Evolutionary conservation across 2,113 vertebrate species (phyloP), one percentile per base, ranked within the genome.

Genomic region (Paramisgurnus dabryanus): DNA sequence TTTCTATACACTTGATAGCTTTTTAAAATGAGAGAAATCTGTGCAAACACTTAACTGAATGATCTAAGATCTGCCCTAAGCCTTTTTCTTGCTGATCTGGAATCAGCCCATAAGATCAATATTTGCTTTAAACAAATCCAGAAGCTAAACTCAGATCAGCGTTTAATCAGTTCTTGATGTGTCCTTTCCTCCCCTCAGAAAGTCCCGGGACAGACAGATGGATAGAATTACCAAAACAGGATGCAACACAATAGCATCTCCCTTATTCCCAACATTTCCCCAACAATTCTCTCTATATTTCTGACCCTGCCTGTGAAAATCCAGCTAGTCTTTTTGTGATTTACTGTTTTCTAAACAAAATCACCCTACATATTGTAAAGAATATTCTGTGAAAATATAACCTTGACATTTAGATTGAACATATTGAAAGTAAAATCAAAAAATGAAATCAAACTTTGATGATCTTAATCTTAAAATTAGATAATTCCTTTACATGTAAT

Each of bases 211-310:
- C 17, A 64, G 73, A 41, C 72, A 79, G 81, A 75, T 77, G 80
- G 78, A 86, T 85, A 71, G 72, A 71, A 65, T 84, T 87, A 86
- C 85, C 8, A 84, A 78, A 82, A 90, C 85, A 87, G 85, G 83
- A 87, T 83, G 83, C 73, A 73, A 84, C 86, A 78, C 76, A 79
- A 69, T 88, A 82, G 82, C 84, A 71, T 81, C 80, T 76, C 63
- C 66, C 7, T 80, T 67, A 39, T 65, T 79, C 40, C 83, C 67
- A 83, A 85, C 86, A 84, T 83, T 86, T 83, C 61, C 81, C 34
- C 82, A 53, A 55, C 4, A 65, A 53, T 57, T 12, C 34, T 50
- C 61, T 67, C n/a, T 13, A 39, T 67, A 53, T 63, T 80, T 68
- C 66, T 60, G 8, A 53, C 8, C 22, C 34, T 27, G 12, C 18